These are phyloP conservation scores for Sandelia bainsii DNA, from an alignment of 2,797 vertebrate species.

Conservation along the genomic window DNA sequence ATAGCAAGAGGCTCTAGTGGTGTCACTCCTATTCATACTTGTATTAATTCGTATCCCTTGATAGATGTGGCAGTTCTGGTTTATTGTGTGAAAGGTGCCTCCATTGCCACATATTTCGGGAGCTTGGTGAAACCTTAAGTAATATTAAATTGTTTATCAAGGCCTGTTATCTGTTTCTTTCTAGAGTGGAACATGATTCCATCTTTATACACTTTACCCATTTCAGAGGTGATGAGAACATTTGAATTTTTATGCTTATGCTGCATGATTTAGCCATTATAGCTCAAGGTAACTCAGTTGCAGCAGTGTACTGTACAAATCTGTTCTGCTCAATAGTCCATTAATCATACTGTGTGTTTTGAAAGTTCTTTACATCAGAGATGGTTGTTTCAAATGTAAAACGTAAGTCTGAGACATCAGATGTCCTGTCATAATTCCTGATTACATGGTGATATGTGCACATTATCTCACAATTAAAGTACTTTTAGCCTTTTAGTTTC, in stretches of 20 bases:
- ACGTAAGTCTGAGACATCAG: background rate
- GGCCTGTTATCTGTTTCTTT: conserved; percentile 22
- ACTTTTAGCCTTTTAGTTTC: no score
- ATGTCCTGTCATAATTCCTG: background rate
- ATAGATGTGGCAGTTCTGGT: background rate
- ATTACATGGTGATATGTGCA: background rate
- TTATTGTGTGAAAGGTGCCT: conserved; percentile 4
- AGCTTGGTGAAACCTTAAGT: background rate
- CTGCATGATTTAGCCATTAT: conserved; percentile 5
- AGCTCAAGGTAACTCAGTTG: background rate
- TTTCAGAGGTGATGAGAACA: conserved; percentile 68
- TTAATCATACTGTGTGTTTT: background rate
- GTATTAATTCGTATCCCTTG: background rate
- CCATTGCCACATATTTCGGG: conserved; percentile 3
- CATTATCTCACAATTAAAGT: no score
- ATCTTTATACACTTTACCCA: conserved; percentile 67
- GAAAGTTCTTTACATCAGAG: background rate
- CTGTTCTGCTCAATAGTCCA: background rate
- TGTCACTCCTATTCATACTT: conserved; percentile 6
- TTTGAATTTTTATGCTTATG: conserved; percentile 15
- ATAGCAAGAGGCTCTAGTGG: background rate
- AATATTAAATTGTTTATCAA: conserved; percentile 3
- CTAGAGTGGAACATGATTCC: conserved; percentile 68
- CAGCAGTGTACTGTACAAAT: background rate
- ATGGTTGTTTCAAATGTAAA: background rate